These are phyloP conservation scores for Holotrichia oblita DNA, from an alignment of 1,140 invertebrate species.

Conservation along the genomic window DNA sequence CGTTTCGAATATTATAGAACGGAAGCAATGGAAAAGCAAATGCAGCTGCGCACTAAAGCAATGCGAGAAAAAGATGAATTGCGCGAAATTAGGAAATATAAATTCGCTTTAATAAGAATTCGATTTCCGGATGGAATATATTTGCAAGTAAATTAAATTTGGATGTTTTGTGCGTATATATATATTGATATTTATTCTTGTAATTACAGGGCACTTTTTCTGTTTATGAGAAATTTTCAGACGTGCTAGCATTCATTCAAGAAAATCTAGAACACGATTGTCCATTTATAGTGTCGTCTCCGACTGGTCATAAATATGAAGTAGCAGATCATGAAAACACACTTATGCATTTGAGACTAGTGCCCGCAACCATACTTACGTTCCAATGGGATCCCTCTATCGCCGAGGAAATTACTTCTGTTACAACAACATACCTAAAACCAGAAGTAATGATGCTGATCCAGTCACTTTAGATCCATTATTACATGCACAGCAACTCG, in stretches of 20 bases:
- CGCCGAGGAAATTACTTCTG: constrained; percentile 63
- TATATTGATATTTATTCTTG: constrained; percentile 38
- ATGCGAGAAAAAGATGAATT: constrained; percentile 90
- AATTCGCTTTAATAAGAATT: constrained; percentile 84
- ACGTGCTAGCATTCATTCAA: constrained; percentile 77
- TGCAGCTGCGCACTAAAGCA: constrained; percentile 88
- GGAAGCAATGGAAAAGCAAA: constrained; percentile 81
- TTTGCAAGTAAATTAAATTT: constrained; percentile 71
- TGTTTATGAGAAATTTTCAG: constrained; percentile 77
- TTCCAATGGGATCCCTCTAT: constrained; percentile 70
- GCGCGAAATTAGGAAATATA: constrained; percentile 81
- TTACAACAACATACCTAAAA: constrained; percentile 73
- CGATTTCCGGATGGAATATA: constrained; percentile 88
- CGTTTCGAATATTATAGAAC: constrained; percentile 62
- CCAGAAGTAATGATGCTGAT: constrained; percentile 78
- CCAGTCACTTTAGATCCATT: constrained; percentile 65
- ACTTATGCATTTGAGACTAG: constrained; percentile 75
- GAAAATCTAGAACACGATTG: constrained; percentile 74
- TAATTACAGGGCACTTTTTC: constrained; percentile 79
- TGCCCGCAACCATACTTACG: constrained; percentile 78
- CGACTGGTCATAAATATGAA: constrained; percentile 71
- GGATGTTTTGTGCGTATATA: background rate
- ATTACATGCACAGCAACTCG: background rate
- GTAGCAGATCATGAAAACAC: constrained; percentile 72
- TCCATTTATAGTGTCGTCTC: constrained; percentile 72